phyloP scores from a whole-genome alignment of 1,140 invertebrate species.

The Drosophila bocqueti region DNA sequence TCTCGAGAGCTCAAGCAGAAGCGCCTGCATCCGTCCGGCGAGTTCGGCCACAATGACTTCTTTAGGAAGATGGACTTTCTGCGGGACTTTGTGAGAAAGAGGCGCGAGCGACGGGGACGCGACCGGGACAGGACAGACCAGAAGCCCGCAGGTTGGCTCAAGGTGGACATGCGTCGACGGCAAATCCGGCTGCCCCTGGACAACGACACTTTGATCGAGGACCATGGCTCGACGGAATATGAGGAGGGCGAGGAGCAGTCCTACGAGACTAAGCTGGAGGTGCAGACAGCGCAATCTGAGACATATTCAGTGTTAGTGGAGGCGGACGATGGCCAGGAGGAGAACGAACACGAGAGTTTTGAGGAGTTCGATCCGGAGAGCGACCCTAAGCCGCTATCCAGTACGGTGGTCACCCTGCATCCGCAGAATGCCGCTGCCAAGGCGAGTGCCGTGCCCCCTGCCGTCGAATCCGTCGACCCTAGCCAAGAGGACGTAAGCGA shows the following conservation, averaged over 20 bases:
- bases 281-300: slow-evolving; percentile 64
- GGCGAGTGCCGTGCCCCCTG: neutral
- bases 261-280: slow-evolving; percentile 61
- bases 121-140: slow-evolving; percentile 32
- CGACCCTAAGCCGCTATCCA: slow-evolving; percentile 45
- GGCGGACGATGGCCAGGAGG: slow-evolving; percentile 63
- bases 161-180: slow-evolving; percentile 33
- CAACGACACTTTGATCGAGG: slow-evolving; percentile 50
- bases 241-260: slow-evolving; percentile 67
- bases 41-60: slow-evolving; percentile 75
- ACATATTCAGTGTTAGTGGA: slow-evolving; percentile 70
- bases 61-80: slow-evolving; percentile 79
- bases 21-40: slow-evolving; percentile 66
- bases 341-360: slow-evolving; percentile 40
- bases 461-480: slow-evolving; percentile 14
- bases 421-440: slow-evolving; percentile 18
- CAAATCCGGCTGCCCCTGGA: slow-evolving; percentile 25
- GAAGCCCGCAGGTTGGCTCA: slow-evolving; percentile 58
- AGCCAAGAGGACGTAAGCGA: slow-evolving; percentile 46
- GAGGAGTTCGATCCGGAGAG: slow-evolving; percentile 45
- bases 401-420: slow-evolving; percentile 41
- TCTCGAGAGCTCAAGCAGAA: slow-evolving; percentile 74
- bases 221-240: slow-evolving; percentile 50
- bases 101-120: slow-evolving; percentile 62
- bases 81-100: slow-evolving; percentile 70